phyloP scores from a whole-genome alignment of 2,113 vertebrate species.

The Aleadryas rufinucha region DNA sequence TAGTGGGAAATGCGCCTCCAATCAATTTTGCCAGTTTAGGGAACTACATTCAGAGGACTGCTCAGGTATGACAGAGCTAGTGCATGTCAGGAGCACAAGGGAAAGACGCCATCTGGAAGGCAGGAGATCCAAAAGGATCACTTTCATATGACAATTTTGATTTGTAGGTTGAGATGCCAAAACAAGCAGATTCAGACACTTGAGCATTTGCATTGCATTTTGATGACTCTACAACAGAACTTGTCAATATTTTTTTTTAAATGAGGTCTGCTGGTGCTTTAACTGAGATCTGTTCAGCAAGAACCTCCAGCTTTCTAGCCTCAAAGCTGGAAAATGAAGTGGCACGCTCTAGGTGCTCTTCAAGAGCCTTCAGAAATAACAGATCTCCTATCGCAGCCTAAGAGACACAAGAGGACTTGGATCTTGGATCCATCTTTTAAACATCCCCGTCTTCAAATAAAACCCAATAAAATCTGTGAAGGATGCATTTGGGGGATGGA shows the following conservation, averaged over 20 bases:
- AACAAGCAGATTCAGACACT: conserved; percentile 2
- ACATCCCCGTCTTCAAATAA: not conserved
- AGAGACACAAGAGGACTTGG: not conserved
- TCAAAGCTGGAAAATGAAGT: not conserved
- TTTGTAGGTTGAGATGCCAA: not conserved
- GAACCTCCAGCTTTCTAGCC: not conserved
- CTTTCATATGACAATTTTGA: not conserved
- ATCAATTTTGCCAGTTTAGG: not conserved
- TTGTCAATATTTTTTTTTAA: not conserved
- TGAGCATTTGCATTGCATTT: conserved; percentile 11
- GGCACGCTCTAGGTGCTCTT: not conserved
- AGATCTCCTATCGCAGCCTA: not conserved
- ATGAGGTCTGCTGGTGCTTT: not conserved
- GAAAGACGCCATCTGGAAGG: not conserved
- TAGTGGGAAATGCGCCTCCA: not conserved
- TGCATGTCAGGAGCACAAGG: not conserved
- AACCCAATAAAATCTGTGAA: not conserved
- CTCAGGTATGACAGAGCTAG: not conserved
- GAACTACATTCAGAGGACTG: not conserved
- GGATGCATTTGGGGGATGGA: not conserved
- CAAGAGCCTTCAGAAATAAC: not conserved
- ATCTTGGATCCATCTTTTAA: not conserved
- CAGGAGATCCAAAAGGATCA: not conserved
- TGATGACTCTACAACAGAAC: not conserved
- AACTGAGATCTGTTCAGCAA: not conserved